These are phyloP conservation scores for Neogale vison DNA, from an alignment of 2,113 vertebrate species.

Conservation along the genomic window DNA sequence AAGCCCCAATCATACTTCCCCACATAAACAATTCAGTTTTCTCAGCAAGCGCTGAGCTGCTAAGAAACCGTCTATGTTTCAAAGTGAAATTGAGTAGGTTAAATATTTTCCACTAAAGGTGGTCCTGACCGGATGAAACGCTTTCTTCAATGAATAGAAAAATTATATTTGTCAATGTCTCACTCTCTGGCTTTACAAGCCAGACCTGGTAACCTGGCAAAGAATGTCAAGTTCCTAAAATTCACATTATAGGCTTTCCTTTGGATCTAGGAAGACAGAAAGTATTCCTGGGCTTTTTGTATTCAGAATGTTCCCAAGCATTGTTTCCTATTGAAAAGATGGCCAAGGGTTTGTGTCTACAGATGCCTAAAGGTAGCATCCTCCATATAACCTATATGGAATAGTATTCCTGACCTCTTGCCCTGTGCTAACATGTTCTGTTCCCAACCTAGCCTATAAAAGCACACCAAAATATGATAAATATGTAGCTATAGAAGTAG, in stretches of 20 bases:
- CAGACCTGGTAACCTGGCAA: neutral
- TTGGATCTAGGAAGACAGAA: neutral
- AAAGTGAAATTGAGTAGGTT: conserved; percentile 66
- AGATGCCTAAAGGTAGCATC: neutral
- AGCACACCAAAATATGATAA: neutral
- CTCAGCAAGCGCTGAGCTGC: conserved; percentile 41
- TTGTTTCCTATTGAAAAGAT: neutral
- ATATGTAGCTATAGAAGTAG: neutral
- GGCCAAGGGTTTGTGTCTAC: neutral
- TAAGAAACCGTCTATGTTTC: conserved; percentile 49
- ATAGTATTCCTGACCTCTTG: neutral
- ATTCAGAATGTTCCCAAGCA: neutral
- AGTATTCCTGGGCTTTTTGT: neutral
- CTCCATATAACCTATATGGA: neutral
- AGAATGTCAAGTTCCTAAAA: neutral
- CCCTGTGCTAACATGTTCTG: neutral
- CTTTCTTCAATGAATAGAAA: conserved; percentile 18
- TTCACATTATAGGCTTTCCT: neutral
- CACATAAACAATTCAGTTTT: conserved; percentile 12
- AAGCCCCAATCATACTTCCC: neutral
- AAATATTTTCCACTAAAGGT: neutral
- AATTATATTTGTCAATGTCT: neutral
- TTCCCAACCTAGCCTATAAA: neutral
- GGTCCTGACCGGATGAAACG: conserved; percentile 37
- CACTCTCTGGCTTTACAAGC: neutral